Evolutionary conservation across 2,797 vertebrate genomes (phyloP), one percentile per base, ranked within the genome.

Genomic region (Pangasius djambal): DNA sequence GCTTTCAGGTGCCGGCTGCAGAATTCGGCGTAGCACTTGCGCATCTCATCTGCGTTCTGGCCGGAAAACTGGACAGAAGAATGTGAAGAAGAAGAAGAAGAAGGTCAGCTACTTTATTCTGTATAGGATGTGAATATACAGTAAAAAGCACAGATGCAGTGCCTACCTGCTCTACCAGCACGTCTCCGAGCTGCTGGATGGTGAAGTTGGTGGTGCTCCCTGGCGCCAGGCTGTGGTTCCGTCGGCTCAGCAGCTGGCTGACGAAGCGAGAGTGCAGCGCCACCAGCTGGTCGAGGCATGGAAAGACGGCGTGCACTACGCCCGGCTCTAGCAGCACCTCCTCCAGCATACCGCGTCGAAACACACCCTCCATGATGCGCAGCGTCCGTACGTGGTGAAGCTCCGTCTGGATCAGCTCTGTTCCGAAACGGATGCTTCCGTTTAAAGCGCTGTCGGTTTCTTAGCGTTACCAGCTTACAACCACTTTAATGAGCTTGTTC

Each of bases 341-440:
- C 44, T 98, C 98, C 91, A 97, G 94, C 97, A 99, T 97, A 10
- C 97, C 97, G 82, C 96, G 96, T 31, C 97, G 96, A 92, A 98
- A 98, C 86, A 99, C 95, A 22, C 95, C 94, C 2, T 96, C 97
- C 98, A 99, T 98, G 93, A 99, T 98, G 90, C 97, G 97, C 93
- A 99, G 94, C 0, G 98, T 99, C 25, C 97, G 95, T 86, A 99
- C 96, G 0, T 99, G 98, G 93, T 98, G 97, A 55, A 98, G 92
- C 94, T 99, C 98, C 0, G 98, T 98, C 94, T 98, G 98, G 90
- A 99, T 98, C 84, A 99, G 95, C 94, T 99, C 98, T 99, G 94
- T 15, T 8, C 77, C 0, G 16, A 34, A 65, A 82, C 6, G 2
- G 5, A 77, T 2, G 28, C 48, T 10, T 16, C 18, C 1, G 16